Base-by-base conservation (phyloP, 1,140 invertebrate genomes). In the Cepaea nemoralis region DNA sequence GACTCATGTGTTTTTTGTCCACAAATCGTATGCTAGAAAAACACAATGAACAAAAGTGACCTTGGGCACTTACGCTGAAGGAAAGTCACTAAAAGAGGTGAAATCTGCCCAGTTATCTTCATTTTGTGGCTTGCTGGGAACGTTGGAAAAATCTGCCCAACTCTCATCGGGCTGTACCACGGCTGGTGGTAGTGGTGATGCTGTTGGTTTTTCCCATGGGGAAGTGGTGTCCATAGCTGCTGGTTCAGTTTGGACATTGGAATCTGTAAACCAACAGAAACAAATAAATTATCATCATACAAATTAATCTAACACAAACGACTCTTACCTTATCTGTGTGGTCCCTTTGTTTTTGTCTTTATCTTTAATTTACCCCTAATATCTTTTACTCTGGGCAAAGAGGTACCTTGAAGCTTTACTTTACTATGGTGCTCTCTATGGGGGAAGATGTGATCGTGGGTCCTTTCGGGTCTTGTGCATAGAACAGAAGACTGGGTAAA, bases 61-160 rank as follows among this genome's bases (percentile, higher is more conserved):
- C n/a, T n/a, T n/a, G n/a, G n/a, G n/a, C 37, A 12, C 50, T n/a
- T 37, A 79, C 37, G 16, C 67, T 37, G 55, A 78, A 37, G 35
- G 31, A 37, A 80, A 35, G 27, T 77, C 50, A 27, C 22, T 48
- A 37, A 84, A 81, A 27, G 50, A 83, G 16, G 81, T 80, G 77
- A 90, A 89, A 69, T 90, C 85, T 39, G 88, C 89, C 90, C 90
- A 91, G 48, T 86, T 87, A 71, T 89, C 86, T 27, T 83, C 81
- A 55, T n/a, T 55, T 39, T 50, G n/a, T 27, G 45, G 48, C 31
- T 81, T 35, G 42, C 77, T 77, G 27, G 74, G 59, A 22, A 40
- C 42, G 35, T 86, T 85, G 31, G 81, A 81, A 85, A 90, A 90
- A 77, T 87, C 82, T 14, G 89, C 89, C 88, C 89, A 90, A 19